These are phyloP conservation scores for Troglohyphantes excavatus DNA, from an alignment of 2,888 invertebrate genomes.

Conservation along the genomic window DNA sequence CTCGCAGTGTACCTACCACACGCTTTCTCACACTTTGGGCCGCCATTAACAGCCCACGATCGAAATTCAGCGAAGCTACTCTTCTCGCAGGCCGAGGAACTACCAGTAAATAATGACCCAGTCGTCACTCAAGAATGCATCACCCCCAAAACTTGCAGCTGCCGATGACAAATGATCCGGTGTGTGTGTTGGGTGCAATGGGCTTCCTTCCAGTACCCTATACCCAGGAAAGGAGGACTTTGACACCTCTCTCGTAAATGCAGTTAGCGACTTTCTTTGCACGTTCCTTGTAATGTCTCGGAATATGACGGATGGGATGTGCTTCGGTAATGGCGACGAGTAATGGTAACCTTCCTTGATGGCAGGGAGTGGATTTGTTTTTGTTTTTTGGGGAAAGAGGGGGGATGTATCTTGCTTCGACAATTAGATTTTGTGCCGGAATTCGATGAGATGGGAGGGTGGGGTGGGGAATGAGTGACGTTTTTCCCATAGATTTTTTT, in stretches of 20 bases:
- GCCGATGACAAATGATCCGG: slow-evolving; percentile 51
- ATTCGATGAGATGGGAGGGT: background rate
- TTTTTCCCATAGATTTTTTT: too few species aligned
- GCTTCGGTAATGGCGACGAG: background rate
- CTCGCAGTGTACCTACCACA: too few species aligned
- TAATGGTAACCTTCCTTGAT: slow-evolving; percentile 19
- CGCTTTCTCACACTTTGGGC: too few species aligned
- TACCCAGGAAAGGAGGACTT: background rate
- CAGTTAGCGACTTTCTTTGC: slow-evolving; percentile 41
- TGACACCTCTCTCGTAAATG: slow-evolving; percentile 33
- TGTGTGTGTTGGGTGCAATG: too few species aligned
- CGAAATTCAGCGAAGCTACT: too few species aligned
- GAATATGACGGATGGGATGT: slow-evolving; percentile 15
- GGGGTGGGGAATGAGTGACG: too few species aligned
- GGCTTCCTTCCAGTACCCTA: too few species aligned
- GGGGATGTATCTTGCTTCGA: background rate
- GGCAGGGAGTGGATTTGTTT: background rate
- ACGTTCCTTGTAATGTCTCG: slow-evolving; percentile 31
- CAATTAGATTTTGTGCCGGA: background rate
- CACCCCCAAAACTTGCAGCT: background rate
- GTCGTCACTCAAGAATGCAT: slow-evolving; percentile 36
- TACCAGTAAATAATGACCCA: slow-evolving; percentile 54
- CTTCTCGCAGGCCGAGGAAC: slow-evolving; percentile 16
- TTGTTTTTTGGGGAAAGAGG: too few species aligned
- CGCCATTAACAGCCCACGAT: too few species aligned